Percentiles rank a stretch among this genome's conserved stretches.
These are phyloP conservation scores for Melanostigma gelatinosum DNA, from an alignment of 2,113 vertebrate species.

Conservation along the genomic window DNA sequence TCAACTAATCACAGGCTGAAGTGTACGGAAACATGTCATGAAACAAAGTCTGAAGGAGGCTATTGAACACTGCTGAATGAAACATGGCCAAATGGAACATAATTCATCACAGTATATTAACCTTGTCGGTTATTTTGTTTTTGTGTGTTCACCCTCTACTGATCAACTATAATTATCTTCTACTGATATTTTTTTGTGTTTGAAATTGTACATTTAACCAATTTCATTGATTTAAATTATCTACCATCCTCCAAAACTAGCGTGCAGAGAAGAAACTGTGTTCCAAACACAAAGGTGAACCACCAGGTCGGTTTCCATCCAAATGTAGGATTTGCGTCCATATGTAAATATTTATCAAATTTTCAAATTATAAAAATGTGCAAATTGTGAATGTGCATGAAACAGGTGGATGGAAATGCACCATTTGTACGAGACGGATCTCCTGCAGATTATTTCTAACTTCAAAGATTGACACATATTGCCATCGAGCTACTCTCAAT, in stretches of 20 bases:
- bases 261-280: background rate
- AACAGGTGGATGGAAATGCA: no score
- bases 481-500: slow-evolving; percentile 25
- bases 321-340: background rate
- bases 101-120: background rate
- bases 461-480: slow-evolving; percentile 5
- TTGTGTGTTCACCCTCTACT: background rate
- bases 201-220: background rate
- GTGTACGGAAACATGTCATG: background rate
- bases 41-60: background rate
- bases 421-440: background rate
- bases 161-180: background rate
- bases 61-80: background rate
- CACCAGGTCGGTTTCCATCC: background rate
- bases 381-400: no score
- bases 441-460: slow-evolving; percentile 13
- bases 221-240: background rate
- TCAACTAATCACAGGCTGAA: background rate
- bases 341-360: no score
- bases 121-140: background rate
- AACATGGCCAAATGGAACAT: background rate
- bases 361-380: background rate
- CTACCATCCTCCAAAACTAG: background rate
- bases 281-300: background rate
- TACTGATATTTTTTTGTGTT: background rate